These are phyloP conservation scores for chimpanzee (Pan troglodytes) DNA, from an alignment of 2,113 vertebrate species.

Conservation along the genomic window NHGRI_mPanTro3-v2.1_pri NC_072421.2:119365501-119366000, in stretches of 20 bases:
- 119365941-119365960: not conserved
- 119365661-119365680: slow-evolving; percentile 42
- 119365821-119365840: not conserved
- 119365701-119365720: slow-evolving; percentile 12
- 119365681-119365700: not conserved
- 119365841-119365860: not conserved
- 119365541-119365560: slow-evolving; percentile 36
- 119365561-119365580: not conserved
- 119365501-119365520: not conserved
- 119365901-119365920: not conserved
- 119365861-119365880: not conserved
- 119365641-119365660: slow-evolving; percentile 40
- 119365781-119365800: not conserved
- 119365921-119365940: not conserved
- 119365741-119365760: not conserved
- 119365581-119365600: slow-evolving; percentile 14
- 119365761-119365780: not conserved
- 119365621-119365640: slow-evolving; percentile 40
- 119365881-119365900: not conserved
- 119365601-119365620: slow-evolving; percentile 3
- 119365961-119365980: not conserved
- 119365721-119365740: not conserved
- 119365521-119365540: slow-evolving; percentile 41
- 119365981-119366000: not conserved
- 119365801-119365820: not conserved